These are phyloP conservation scores for Patella pellucida DNA, from an alignment of 2,888 invertebrate species.

Conservation along the genomic window DNA sequence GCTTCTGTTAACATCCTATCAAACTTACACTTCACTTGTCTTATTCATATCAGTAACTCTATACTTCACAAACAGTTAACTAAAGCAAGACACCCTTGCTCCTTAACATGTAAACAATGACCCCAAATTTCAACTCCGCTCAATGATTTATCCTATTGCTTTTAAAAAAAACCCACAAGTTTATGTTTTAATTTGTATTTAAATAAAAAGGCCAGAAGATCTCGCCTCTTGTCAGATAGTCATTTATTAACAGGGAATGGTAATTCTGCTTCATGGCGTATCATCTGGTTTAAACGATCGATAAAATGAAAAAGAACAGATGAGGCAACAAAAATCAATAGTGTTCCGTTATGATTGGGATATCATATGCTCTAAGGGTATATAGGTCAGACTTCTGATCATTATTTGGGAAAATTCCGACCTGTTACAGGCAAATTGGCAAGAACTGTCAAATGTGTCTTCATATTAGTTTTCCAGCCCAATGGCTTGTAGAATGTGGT, in stretches of 20 bases:
- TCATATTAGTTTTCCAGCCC: slow-evolving; percentile 25
- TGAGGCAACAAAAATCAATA: slow-evolving; percentile 28
- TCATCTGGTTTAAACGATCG: slow-evolving; percentile 10
- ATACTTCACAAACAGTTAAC: no score
- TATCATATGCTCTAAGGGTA: slow-evolving; percentile 33
- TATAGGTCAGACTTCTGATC: slow-evolving; percentile 31
- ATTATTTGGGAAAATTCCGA: slow-evolving; percentile 28
- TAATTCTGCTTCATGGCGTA: slow-evolving; percentile 10
- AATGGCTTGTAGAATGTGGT: slow-evolving; percentile 18
- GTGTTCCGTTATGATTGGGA: slow-evolving; percentile 32
- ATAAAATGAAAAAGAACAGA: slow-evolving; percentile 11
- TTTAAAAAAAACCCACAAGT: no score
- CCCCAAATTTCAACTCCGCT: no score
- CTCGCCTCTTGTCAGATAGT: slow-evolving; percentile 6
- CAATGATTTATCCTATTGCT: no score
- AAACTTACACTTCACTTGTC: no score
- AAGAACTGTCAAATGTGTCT: slow-evolving; percentile 16
- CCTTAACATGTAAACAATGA: no score
- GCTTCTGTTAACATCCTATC: no score
- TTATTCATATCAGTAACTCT: no score
- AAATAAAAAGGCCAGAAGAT: slow-evolving; percentile 11
- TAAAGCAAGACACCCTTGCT: no score
- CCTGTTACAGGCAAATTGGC: slow-evolving; percentile 21
- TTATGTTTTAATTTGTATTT: neutral
- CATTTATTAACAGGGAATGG: slow-evolving; percentile 9